Conservation (phyloP, 2,797 vertebrate genomes). For the Allobates femoralis region DNA sequence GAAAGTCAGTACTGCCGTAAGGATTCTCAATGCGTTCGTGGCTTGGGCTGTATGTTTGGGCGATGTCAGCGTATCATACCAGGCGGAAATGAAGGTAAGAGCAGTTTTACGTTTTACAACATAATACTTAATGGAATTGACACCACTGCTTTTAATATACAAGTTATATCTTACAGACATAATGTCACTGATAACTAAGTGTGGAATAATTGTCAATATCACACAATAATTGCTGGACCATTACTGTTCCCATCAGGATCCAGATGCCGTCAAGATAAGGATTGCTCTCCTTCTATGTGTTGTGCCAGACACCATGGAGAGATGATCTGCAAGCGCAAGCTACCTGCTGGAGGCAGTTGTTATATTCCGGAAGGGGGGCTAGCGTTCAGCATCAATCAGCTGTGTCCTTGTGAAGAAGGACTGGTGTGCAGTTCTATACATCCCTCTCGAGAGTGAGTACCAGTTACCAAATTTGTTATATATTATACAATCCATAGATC, state of each 20-base stretch:
- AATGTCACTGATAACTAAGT: neutral
- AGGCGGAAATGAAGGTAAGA: slow-evolving; percentile 81
- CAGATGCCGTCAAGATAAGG: slow-evolving; percentile 82
- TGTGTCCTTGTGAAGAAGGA: slow-evolving; percentile 85
- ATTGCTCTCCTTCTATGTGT: slow-evolving; percentile 80
- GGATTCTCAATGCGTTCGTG: slow-evolving; percentile 81
- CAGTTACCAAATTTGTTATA: neutral
- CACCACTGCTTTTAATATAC: neutral
- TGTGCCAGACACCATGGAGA: slow-evolving; percentile 87
- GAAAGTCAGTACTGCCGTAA: slow-evolving; percentile 81
- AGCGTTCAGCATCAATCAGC: slow-evolving; percentile 88
- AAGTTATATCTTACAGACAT: neutral
- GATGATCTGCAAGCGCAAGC: slow-evolving; percentile 80
- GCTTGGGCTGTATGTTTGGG: slow-evolving; percentile 87
- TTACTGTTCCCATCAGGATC: slow-evolving; percentile 73
- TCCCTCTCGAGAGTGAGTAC: slow-evolving; percentile 78
- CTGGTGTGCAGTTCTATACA: slow-evolving; percentile 77
- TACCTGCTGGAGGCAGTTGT: slow-evolving; percentile 76
- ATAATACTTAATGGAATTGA: neutral
- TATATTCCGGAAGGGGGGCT: slow-evolving; percentile 83
- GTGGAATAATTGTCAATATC: neutral
- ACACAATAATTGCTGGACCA: neutral
- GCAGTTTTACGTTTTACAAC: neutral
- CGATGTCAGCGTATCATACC: slow-evolving; percentile 82
- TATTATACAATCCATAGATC: too few relatives aligned